These are phyloP conservation scores for Schizopygopsis malacanthus DNA, from an alignment of 2,797 vertebrate species.

Conservation along the genomic window DNA sequence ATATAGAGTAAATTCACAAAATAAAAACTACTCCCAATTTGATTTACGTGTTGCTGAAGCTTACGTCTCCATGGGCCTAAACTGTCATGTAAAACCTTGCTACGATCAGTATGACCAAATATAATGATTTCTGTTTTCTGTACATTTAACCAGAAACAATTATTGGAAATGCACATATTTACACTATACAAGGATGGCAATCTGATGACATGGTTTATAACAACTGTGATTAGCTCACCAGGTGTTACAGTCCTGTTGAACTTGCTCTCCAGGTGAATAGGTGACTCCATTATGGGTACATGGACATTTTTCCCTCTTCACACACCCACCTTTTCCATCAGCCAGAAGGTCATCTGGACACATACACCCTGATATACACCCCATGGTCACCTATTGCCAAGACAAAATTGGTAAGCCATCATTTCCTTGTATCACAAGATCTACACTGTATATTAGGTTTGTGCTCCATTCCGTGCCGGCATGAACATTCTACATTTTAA, in stretches of 20 bases:
- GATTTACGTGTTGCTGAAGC: background rate
- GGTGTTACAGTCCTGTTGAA: constrained; percentile 81
- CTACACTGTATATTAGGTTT: too few relatives aligned
- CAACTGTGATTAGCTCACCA: constrained; percentile 74
- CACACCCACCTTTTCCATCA: constrained; percentile 79
- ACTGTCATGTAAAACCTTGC: background rate
- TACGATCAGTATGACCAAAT: background rate
- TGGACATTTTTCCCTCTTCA: constrained; percentile 77
- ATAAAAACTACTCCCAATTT: background rate
- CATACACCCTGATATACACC: constrained; percentile 85
- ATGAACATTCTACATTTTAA: too few relatives aligned
- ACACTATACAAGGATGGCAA: background rate
- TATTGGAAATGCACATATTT: background rate
- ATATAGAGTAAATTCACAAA: constrained; percentile 2
- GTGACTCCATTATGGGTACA: constrained; percentile 77
- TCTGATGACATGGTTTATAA: background rate
- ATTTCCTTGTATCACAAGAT: too few relatives aligned
- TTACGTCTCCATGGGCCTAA: background rate
- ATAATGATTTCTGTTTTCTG: background rate
- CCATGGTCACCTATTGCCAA: constrained; percentile 67
- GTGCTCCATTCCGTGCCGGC: too few relatives aligned
- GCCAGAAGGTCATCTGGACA: constrained; percentile 78
- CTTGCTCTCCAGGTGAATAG: constrained; percentile 72
- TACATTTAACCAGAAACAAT: background rate
- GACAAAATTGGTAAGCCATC: too few relatives aligned